Evolutionary conservation across 2,888 invertebrate genomes (phyloP).

Genomic region (Adineta ricciae): DNA sequence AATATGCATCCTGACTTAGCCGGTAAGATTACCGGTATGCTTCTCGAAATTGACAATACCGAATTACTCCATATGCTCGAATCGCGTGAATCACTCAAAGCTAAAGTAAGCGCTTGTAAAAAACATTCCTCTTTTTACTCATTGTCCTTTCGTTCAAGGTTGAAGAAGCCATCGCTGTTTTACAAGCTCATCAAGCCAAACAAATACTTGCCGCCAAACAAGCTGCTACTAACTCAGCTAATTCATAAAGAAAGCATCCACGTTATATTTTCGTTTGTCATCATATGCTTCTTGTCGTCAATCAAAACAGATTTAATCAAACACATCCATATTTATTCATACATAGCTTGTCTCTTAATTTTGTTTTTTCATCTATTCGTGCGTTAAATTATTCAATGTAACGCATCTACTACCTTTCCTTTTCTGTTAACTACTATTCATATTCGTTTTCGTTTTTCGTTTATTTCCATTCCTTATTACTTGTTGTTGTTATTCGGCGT

Average conservation of each 20-base stretch:
- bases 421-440: not conserved
- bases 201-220: not conserved
- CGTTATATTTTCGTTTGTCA: not conserved
- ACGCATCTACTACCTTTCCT: not conserved
- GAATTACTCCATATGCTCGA: slow-evolving; percentile 61
- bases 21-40: slow-evolving; percentile 96
- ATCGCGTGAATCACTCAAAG: slow-evolving; percentile 24
- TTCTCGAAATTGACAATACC: slow-evolving; percentile 93
- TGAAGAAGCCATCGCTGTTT: slow-evolving; percentile 32
- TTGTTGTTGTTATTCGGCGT: not conserved
- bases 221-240: not conserved
- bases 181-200: slow-evolving; percentile 34
- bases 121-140: too few species aligned
- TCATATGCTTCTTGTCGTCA: not conserved
- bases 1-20: slow-evolving; percentile 79
- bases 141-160: not conserved
- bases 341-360: not conserved
- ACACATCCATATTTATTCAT: not conserved
- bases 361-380: not conserved
- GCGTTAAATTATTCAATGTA: too few species aligned
- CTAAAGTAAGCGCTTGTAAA: not conserved
- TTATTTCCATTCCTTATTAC: not conserved
- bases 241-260: not conserved
- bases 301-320: not conserved
- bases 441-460: not conserved